Percentiles rank a stretch among this genome's conserved stretches.
Evolutionary conservation across 2,888 invertebrate species (phyloP).

Genomic region (Ennomos quercinarius): DNA sequence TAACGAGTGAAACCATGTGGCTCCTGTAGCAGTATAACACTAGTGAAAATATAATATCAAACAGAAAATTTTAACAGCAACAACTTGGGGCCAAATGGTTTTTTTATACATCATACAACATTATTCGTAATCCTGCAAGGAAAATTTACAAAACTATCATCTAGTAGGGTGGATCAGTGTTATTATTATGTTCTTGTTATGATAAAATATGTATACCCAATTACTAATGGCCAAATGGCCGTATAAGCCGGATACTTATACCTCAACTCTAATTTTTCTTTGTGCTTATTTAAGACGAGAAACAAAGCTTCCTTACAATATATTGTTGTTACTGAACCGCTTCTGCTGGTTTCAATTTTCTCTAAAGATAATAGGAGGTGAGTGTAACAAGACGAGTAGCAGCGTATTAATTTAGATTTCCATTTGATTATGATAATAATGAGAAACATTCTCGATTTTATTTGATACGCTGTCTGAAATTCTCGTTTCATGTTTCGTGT

Average conservation of each 20-base stretch:
- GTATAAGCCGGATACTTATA: conserved; percentile 4
- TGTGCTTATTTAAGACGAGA: conserved; percentile 18
- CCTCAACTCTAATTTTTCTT: conserved; percentile 9
- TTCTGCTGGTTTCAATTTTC: conserved; percentile 25
- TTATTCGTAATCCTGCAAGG: no score
- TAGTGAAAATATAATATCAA: no score
- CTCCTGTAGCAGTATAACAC: no score
- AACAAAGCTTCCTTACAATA: conserved; percentile 28
- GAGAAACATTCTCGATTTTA: conserved; percentile 3
- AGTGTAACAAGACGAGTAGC: conserved; percentile 16
- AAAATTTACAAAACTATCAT: no score
- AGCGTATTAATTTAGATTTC: conserved; percentile 18
- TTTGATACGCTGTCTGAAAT: background rate
- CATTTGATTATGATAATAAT: conserved; percentile 16
- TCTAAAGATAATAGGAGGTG: conserved; percentile 21
- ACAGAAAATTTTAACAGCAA: no score
- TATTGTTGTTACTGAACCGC: conserved; percentile 19
- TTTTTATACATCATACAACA: no score
- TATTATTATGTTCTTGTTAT: no score
- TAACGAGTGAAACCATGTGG: no score
- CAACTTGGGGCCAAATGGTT: no score
- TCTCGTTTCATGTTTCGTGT: no score
- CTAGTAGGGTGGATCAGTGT: no score
- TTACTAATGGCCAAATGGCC: background rate
- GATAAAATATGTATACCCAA: no score